Conservation (phyloP, 1,140 invertebrate species). For the Pissodes strobi region DNA sequence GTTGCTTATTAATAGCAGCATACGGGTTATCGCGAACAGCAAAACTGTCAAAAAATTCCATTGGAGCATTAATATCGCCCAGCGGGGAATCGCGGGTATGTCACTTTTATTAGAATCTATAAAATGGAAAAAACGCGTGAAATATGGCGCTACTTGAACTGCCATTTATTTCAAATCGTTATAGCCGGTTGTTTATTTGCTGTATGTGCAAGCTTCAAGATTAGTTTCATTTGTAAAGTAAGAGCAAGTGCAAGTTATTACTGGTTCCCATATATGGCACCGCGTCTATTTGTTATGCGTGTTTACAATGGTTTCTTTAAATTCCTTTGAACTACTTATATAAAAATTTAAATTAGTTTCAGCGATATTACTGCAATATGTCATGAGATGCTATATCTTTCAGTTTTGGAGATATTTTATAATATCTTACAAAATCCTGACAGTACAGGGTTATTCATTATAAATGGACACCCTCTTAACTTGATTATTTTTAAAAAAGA, state of each 20-base stretch:
- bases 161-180: slow-evolving; percentile 25
- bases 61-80: slow-evolving; percentile 17
- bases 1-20: slow-evolving; percentile 1
- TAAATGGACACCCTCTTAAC: too few species aligned
- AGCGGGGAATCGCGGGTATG: background rate
- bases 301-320: slow-evolving; percentile 15
- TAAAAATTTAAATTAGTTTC: slow-evolving; percentile 16
- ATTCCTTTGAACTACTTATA: background rate
- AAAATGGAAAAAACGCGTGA: slow-evolving; percentile 10
- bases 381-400: too few species aligned
- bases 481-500: too few species aligned
- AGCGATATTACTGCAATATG: background rate
- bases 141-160: slow-evolving; percentile 26
- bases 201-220: background rate
- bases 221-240: slow-evolving; percentile 5
- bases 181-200: background rate
- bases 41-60: slow-evolving; percentile 19
- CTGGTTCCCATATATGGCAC: slow-evolving; percentile 9
- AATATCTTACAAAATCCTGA: too few species aligned
- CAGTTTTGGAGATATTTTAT: too few species aligned
- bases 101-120: slow-evolving; percentile 24
- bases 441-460: too few species aligned
- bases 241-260: slow-evolving; percentile 11
- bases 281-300: background rate
- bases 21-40: slow-evolving; percentile 17